These are phyloP conservation scores for Colletes gigas DNA, from an alignment of 1,140 invertebrate species.

Conservation along the genomic window DNA sequence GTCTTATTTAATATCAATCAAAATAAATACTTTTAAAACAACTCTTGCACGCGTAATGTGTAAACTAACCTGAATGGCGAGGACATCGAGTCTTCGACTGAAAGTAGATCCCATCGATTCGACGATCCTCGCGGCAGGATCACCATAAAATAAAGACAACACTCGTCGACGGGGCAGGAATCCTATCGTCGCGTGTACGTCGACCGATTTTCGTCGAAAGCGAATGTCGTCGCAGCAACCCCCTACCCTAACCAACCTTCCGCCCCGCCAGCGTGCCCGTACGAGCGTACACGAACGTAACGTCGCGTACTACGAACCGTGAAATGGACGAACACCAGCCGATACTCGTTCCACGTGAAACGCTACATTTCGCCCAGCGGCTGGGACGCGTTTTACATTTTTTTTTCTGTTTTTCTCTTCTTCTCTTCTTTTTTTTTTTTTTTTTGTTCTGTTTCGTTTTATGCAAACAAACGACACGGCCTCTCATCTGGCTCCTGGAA, in stretches of 20 bases:
- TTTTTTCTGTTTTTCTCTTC: no score
- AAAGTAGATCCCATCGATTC: no score
- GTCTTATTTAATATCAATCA: no score
- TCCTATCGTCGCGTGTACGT: not conserved
- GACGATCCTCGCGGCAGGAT: not conserved
- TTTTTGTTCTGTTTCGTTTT: not conserved
- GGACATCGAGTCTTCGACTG: no score
- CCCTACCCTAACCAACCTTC: not conserved
- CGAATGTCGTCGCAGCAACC: constrained; percentile 16
- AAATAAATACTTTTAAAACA: no score
- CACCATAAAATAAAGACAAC: constrained; percentile 16
- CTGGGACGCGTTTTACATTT: not conserved
- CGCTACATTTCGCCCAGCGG: constrained; percentile 32
- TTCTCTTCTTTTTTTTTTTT: not conserved
- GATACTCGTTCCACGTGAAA: constrained; percentile 31
- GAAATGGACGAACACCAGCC: constrained; percentile 48
- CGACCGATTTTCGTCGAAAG: constrained; percentile 31
- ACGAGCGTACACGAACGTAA: constrained; percentile 16
- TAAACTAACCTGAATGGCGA: no score
- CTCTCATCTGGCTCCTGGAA: constrained; percentile 1
- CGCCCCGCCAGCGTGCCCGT: not conserved
- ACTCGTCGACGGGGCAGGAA: not conserved
- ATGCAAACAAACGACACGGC: constrained; percentile 33
- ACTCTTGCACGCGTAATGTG: no score
- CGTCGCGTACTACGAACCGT: constrained; percentile 25